phyloP scores from a whole-genome alignment of 2,888 invertebrate genomes.

The Cantharis nigra region DNA sequence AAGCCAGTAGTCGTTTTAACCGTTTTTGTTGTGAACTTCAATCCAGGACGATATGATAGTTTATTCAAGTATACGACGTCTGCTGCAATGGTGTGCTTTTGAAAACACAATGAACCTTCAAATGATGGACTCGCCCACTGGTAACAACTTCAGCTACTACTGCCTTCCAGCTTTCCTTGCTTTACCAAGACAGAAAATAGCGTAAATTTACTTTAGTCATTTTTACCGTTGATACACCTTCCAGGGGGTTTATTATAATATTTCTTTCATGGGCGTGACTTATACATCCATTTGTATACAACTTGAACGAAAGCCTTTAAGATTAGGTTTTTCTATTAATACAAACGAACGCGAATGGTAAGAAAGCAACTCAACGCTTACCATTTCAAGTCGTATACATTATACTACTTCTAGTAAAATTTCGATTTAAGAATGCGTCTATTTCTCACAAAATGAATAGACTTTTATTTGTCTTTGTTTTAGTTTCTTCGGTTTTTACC shows the following conservation, averaged over 20 bases:
- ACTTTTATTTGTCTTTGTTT: too few relatives aligned
- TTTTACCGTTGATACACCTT: neutral
- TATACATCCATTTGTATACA: neutral
- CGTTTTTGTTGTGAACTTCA: conserved; percentile 18
- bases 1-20: neutral
- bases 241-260: neutral
- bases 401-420: too few relatives aligned
- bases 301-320: neutral
- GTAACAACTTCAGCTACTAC: neutral
- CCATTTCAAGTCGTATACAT: neutral
- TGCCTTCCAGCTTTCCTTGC: neutral
- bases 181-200: neutral
- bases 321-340: neutral
- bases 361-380: neutral
- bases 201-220: neutral
- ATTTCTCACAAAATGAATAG: too few relatives aligned
- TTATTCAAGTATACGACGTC: conserved; percentile 16
- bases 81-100: conserved; percentile 10
- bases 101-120: conserved; percentile 8
- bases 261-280: neutral
- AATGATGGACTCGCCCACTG: conserved; percentile 6
- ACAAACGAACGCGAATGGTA: neutral
- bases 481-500: too few relatives aligned
- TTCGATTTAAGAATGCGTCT: too few relatives aligned
- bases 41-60: conserved; percentile 17